Evolutionary conservation across 1,140 invertebrate genomes (phyloP).

Genomic region (Drosophila kanapiae): DNA sequence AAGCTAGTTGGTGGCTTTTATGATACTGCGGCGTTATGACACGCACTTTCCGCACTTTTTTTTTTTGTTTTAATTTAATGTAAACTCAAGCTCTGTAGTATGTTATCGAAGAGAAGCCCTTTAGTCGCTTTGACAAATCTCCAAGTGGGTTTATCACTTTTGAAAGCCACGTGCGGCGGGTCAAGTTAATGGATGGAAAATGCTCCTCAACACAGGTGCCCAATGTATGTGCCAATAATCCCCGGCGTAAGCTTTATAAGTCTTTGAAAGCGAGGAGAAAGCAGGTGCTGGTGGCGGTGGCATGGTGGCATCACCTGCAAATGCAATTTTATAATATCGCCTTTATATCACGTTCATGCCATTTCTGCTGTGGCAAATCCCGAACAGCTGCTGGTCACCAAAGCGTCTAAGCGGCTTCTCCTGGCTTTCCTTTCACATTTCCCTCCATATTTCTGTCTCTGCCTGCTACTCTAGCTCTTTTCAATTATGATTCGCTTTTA

Average conservation of each 20-base stretch:
- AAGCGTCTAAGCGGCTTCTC: constrained; percentile 42
- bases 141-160: not conserved
- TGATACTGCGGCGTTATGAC: too few species aligned
- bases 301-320: constrained; percentile 2
- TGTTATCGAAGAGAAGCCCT: not conserved
- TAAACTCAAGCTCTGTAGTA: not conserved
- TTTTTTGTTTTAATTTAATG: not conserved
- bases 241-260: constrained; percentile 15
- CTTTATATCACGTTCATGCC: constrained; percentile 20
- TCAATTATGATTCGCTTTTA: constrained; percentile 23
- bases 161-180: not conserved
- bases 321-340: constrained; percentile 29
- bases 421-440: not conserved
- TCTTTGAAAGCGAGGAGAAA: not conserved
- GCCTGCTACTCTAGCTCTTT: not conserved
- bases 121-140: constrained; percentile 6
- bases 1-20: too few species aligned
- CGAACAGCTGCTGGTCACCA: constrained; percentile 20
- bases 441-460: not conserved
- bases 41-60: not conserved
- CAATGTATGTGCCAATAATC: constrained; percentile 15
- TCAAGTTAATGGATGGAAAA: constrained; percentile 13
- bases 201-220: not conserved
- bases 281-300: not conserved
- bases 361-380: constrained; percentile 20